Evolutionary conservation across 2,113 vertebrate species (phyloP), one percentile per base, ranked within the genome.

Genomic region (Dendrocopos noguchii): DNA sequence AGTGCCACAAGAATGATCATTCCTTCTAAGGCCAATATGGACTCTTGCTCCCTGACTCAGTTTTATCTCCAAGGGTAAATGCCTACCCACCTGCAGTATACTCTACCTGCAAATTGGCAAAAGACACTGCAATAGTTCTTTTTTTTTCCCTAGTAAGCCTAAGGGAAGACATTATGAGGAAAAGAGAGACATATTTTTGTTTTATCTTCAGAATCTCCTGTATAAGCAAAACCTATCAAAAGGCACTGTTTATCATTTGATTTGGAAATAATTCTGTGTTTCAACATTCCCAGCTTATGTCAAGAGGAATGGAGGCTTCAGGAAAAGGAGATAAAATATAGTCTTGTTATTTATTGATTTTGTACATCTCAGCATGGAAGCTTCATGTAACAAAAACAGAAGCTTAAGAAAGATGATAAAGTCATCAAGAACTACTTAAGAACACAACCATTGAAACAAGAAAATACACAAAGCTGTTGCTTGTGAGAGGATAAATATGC

Each of bases 51-150:
- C 53, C n/a, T 34, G 28, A 63, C 70, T 96, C 8, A 1, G 25
- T 95, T 97, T 94, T 93, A 93, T 91, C 90, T 95, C 71, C 87
- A 63, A 79, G 94, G 79, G 84, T 86, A 90, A 93, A 94, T 89
- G 88, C 34, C 59, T 90, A 14, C 63, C 84, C 91, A 91, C 94
- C 90, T 91, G 88, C 80, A 91, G 63, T 85, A 89, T 88, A 93
- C 84, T 88, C 73, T 90, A 75, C 53, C 87, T 81, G 79, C 68
- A 95, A 91, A 94, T 88, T 94, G 88, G 89, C 64, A 85, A 93
- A 77, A 84, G 85, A 70, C 66, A 57, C 71, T 94, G 90, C 88
- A 93, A 94, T 89, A 66, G 24, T 64, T 87, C 71, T 90, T 90
- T 96, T 95, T 91, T 84, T 88, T 92, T 90, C 80, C 81, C 93